phyloP scores from a whole-genome alignment of 2,888 invertebrate species.

The Cecidostiba fungosa region DNA sequence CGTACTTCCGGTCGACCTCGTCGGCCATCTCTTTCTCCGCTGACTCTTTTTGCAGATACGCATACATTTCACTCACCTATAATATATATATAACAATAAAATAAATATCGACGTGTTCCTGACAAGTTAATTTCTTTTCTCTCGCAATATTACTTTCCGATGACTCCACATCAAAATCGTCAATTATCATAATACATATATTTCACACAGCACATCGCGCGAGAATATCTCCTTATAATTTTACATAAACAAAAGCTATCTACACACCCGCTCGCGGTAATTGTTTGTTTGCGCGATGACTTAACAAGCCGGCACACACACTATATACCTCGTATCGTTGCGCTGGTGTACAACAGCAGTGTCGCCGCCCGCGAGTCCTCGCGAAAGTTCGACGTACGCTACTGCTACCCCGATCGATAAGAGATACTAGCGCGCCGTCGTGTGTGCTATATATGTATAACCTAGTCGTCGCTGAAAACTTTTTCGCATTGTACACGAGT shows the following conservation, averaged over 20 bases:
- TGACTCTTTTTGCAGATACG: slow-evolving; percentile 5
- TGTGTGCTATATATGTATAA: not conserved
- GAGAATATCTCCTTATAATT: not conserved
- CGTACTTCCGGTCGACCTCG: slow-evolving; percentile 69
- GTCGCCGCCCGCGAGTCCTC: slow-evolving; percentile 11
- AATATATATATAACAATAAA: too few relatives aligned
- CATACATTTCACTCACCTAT: not conserved
- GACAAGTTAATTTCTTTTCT: too few relatives aligned
- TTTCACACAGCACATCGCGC: not conserved
- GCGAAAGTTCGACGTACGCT: slow-evolving; percentile 55
- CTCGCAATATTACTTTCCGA: too few relatives aligned
- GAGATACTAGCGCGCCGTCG: not conserved
- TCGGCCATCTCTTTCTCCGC: slow-evolving; percentile 23
- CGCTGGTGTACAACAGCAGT: not conserved
- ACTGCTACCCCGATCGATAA: slow-evolving; percentile 47
- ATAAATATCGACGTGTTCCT: too few relatives aligned
- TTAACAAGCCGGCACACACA: not conserved
- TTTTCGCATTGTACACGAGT: too few relatives aligned
- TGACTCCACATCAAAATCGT: too few relatives aligned
- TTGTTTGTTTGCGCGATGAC: slow-evolving; percentile 53
- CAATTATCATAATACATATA: too few relatives aligned
- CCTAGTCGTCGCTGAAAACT: slow-evolving; percentile 11
- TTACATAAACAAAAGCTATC: not conserved
- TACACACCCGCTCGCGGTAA: not conserved
- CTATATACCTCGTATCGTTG: not conserved